These are phyloP conservation scores for Pachypeltis micranthus DNA, from an alignment of 1,140 invertebrate species.

Conservation along the genomic window DNA sequence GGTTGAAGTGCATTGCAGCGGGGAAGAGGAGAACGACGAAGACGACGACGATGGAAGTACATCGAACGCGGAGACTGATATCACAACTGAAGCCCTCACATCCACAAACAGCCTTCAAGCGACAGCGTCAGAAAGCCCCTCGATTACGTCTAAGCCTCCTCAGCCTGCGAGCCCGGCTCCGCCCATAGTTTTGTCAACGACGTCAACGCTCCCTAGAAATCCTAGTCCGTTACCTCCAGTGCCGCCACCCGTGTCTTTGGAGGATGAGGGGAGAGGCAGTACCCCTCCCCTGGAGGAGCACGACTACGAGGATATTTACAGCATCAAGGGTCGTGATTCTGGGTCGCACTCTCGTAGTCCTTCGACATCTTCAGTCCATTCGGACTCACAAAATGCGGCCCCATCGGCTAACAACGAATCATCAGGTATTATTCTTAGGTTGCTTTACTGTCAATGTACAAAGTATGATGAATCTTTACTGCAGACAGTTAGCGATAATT, in stretches of 20 bases:
- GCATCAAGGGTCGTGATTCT: constrained; percentile 47
- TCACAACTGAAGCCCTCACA: constrained; percentile 29
- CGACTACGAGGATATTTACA: constrained; percentile 62
- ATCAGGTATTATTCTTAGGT: too few relatives aligned
- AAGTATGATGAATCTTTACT: too few relatives aligned
- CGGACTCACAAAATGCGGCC: constrained; percentile 33
- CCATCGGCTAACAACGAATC: constrained; percentile 35
- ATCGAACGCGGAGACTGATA: constrained; percentile 28
- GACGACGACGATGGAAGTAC: constrained; percentile 46
- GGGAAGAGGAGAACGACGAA: constrained; percentile 44
- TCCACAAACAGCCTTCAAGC: background rate
- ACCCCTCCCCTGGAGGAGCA: constrained; percentile 40
- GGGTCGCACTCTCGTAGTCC: constrained; percentile 50
- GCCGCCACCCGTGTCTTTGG: background rate
- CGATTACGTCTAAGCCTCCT: background rate
- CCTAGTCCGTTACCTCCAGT: background rate
- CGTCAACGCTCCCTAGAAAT: constrained; percentile 25
- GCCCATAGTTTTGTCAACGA: constrained; percentile 26
- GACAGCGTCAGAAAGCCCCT: background rate
- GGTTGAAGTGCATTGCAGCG: constrained; percentile 50
- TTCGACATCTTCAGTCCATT: constrained; percentile 30
- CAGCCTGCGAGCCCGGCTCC: too few relatives aligned
- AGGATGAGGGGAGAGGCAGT: constrained; percentile 1
- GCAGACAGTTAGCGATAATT: too few relatives aligned
- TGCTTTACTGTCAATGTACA: too few relatives aligned